Base-by-base conservation (phyloP, 2,113 vertebrate species). In the Herpetotheres cachinnans region DNA sequence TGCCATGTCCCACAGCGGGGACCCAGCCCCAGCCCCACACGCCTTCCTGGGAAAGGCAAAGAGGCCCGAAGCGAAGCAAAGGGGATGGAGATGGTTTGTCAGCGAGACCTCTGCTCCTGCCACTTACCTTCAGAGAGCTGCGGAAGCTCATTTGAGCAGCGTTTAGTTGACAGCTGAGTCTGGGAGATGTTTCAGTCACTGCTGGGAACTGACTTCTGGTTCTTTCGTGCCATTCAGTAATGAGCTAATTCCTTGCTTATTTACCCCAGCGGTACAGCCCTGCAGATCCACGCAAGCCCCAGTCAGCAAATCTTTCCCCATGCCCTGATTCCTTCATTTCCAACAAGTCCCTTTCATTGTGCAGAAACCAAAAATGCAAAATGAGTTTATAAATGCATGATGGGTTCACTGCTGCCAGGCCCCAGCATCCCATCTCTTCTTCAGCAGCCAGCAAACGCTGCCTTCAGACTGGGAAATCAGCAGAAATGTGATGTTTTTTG, bases 1-100 rank as follows among this genome's bases (percentile, higher is more conserved):
- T 7, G 27, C 18, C 36, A 1, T 1, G 21, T 69, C 47, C 86
- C 72, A 6, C 0, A 3, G 21, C 0, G 4, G 22, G 54, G 38
- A 36, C 32, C 10, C 19, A 44, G 69, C 12, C 58, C 26, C 3
- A 1, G 50, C 50, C 40, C 40, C 49, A 24, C 1, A 0, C 0
- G 0, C 22, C 59, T 34, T 44, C 70, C 71, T 2, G 17, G 65
- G 40, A 47, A 70, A 55, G 66, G n/a, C 19, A 49, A 20, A 56
- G 80, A 42, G 49, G 44, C n/a, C 27, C 22, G 9, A 78, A 73
- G 52, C 1, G 1, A 73, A 63, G 38, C 3, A 15, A 38, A 74
- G 13, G 20, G 11, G 22, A 29, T 5, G 16, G 79, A 24, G 54
- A 13, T 61, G 29, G 73, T 72, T 40, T 66, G 19, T 18, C 69